Evolutionary conservation across 2,113 vertebrate species (phyloP).

Genomic region (Microtus pennsylvanicus): DNA sequence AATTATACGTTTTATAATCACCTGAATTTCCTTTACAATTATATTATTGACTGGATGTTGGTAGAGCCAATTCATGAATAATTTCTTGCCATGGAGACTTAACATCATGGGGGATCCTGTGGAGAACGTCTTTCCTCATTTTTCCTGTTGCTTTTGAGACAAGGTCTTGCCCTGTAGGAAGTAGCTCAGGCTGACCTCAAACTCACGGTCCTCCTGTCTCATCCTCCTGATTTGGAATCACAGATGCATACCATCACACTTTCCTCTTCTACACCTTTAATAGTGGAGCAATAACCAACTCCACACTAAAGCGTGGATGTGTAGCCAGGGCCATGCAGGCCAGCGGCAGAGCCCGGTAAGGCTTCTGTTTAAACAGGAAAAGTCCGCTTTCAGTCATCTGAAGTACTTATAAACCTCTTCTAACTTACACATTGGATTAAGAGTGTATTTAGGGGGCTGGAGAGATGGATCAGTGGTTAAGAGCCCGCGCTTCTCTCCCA

Average conservation of each 20-base stretch:
- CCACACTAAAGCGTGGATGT: neutral
- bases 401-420: constrained; percentile 33
- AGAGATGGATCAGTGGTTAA: neutral
- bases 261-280: neutral
- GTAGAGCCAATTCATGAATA: neutral
- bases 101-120: neutral
- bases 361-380: neutral
- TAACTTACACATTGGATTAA: neutral
- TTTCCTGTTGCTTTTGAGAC: neutral
- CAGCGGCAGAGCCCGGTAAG: neutral
- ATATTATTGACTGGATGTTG: neutral
- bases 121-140: neutral
- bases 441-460: neutral
- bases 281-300: neutral
- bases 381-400: neutral
- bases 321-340: neutral
- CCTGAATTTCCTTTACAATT: neutral
- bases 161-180: neutral
- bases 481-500: neutral
- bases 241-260: neutral
- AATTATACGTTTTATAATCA: neutral
- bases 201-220: neutral
- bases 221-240: neutral
- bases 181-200: neutral
- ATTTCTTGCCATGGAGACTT: neutral